A percentile compares a stretch with the other conserved stretches of the same genome.
Evolutionary conservation across 2,113 vertebrate genomes (phyloP).

Genomic region (Colossoma macropomum): DNA sequence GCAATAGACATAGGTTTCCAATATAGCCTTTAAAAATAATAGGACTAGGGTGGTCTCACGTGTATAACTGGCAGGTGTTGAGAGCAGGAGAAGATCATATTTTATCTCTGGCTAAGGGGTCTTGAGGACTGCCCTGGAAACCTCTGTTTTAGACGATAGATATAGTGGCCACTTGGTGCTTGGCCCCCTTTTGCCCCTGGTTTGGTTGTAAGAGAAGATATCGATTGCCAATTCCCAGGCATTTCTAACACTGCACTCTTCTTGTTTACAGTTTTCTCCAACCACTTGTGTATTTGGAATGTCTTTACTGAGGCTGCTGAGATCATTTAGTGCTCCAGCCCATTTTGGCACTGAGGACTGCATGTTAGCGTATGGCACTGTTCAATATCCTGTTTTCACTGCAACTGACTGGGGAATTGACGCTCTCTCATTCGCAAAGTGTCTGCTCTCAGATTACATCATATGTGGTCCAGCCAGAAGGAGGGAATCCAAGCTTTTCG

Average conservation of each 20-base stretch:
- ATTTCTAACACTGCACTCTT: not conserved
- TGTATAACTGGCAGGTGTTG: not conserved
- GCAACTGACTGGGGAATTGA: not conserved
- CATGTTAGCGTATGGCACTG: not conserved
- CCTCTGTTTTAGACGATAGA: not conserved
- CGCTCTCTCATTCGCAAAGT: not conserved
- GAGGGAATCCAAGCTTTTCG: not conserved
- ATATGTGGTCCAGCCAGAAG: not conserved
- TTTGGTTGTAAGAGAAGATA: not conserved
- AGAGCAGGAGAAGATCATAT: not conserved
- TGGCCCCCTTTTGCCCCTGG: not conserved
- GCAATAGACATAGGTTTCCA: not conserved
- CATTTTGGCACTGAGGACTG: not conserved
- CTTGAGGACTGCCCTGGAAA: not conserved
- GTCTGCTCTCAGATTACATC: constrained; percentile 13
- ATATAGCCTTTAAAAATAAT: not conserved
- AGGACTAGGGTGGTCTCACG: not conserved
- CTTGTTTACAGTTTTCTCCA: not conserved
- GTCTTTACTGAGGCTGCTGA: not conserved
- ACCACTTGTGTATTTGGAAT: not conserved
- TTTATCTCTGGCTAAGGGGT: not conserved
- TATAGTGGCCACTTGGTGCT: constrained; percentile 2
- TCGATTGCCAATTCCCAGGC: not conserved
- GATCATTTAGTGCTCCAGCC: not conserved
- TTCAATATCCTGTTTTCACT: constrained; percentile 17